These are phyloP conservation scores for Apis dorsata DNA, from an alignment of 1,140 invertebrate genomes.

Conservation along the genomic window DNA sequence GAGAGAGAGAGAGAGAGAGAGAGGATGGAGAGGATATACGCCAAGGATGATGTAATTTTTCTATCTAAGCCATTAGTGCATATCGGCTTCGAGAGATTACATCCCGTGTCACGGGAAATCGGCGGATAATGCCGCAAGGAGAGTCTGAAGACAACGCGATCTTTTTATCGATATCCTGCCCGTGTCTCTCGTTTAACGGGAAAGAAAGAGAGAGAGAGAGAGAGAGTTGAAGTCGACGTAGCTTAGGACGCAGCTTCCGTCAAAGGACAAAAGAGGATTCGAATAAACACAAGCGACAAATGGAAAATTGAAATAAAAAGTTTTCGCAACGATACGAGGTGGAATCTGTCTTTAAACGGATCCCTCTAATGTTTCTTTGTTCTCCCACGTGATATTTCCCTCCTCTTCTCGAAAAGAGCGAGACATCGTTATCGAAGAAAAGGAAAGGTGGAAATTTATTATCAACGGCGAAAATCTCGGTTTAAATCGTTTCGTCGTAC, in stretches of 20 bases:
- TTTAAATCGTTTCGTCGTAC: not conserved
- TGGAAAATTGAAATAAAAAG: constrained; percentile 2
- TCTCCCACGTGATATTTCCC: constrained; percentile 8
- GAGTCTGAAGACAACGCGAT: not conserved
- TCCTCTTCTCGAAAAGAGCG: not conserved
- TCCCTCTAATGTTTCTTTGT: constrained; percentile 12
- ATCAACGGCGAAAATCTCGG: constrained; percentile 24
- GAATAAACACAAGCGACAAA: constrained; percentile 3
- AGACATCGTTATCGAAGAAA: constrained; percentile 9
- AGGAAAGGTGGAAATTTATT: constrained; percentile 1
- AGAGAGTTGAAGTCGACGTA: constrained; percentile 1
- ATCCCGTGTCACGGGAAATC: not conserved
- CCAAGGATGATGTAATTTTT: not conserved
- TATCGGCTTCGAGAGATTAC: not conserved
- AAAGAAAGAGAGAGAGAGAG: not conserved
- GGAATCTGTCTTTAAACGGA: constrained; percentile 23
- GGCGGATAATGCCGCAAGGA: not conserved
- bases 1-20: not conserved
- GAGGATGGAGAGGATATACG: not conserved
- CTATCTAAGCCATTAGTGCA: not conserved
- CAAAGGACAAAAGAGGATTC: not conserved
- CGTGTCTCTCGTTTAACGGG: not conserved
- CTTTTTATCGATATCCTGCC: not conserved
- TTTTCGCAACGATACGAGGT: not conserved
- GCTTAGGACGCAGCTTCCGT: not conserved